Conservation (phyloP, 2,113 vertebrate species). For the Coryphaenoides rupestris region DNA sequence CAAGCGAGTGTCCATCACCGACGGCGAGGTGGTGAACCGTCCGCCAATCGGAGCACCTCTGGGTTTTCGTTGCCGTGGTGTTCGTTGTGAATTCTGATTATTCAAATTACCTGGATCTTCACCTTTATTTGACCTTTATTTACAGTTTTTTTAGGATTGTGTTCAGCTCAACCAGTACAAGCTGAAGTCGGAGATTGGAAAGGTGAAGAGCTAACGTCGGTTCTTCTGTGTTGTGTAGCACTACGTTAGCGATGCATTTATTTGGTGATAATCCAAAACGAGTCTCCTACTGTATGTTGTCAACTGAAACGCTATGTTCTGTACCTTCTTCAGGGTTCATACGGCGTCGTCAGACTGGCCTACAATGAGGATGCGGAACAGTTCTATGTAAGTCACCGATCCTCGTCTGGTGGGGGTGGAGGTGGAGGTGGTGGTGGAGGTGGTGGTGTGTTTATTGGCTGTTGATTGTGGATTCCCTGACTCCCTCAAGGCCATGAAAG, state of each 20-base stretch:
- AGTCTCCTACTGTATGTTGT: neutral
- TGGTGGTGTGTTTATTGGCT: neutral
- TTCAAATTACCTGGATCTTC: neutral
- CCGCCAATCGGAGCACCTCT: no score
- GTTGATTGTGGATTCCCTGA: neutral
- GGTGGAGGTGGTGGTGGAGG: rapidly evolving
- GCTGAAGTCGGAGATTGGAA: conserved; percentile 90
- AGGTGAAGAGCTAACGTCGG: conserved; percentile 70
- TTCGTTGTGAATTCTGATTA: neutral
- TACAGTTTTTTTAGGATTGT: conserved; percentile 76
- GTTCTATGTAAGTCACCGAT: conserved; percentile 81
- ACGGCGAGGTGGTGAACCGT: conserved; percentile 82
- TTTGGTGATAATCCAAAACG: neutral
- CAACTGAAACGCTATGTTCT: conserved; percentile 4
- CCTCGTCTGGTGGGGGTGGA: neutral
- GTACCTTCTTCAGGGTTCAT: conserved; percentile 82
- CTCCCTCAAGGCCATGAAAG: conserved; percentile 88
- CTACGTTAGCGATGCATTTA: no score
- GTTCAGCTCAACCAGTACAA: conserved; percentile 94
- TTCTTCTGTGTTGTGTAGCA: neutral
- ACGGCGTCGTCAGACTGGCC: conserved; percentile 90
- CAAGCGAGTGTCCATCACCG: conserved; percentile 87
- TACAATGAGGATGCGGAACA: conserved; percentile 89
- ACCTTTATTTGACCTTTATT: neutral
- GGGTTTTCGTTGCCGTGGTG: no score